A percentile compares a stretch with the other conserved stretches of the same genome.
Conservation (phyloP, 2,888 invertebrate genomes). For the Bursaphelenchus okinawaensis region DNA sequence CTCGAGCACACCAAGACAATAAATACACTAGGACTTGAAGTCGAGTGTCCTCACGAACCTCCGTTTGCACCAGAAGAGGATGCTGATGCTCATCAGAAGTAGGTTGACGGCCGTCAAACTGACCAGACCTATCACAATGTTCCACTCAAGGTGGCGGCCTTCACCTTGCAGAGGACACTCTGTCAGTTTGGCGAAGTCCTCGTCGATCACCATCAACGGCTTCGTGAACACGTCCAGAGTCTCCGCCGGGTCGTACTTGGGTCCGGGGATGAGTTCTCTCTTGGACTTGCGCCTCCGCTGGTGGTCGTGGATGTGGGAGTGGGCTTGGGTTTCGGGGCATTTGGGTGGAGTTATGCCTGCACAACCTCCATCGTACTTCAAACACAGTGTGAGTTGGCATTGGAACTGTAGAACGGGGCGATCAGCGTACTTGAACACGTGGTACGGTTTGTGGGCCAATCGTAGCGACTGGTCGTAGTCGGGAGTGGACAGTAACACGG, state of each 20-base stretch:
- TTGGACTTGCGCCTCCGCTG: slow-evolving; percentile 18
- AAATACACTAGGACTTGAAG: not conserved
- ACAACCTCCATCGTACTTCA: slow-evolving; percentile 56
- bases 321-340: slow-evolving; percentile 42
- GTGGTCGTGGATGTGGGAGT: slow-evolving; percentile 26
- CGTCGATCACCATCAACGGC: slow-evolving; percentile 37
- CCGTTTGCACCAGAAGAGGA: slow-evolving; percentile 13
- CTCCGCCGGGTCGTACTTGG: not conserved
- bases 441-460: slow-evolving; percentile 53
- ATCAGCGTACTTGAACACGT: slow-evolving; percentile 58
- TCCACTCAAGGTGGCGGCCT: not conserved
- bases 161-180: slow-evolving; percentile 6
- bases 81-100: not conserved
- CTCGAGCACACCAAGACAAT: too few species aligned
- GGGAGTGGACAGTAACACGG: slow-evolving; percentile 52
- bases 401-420: slow-evolving; percentile 56
- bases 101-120: not conserved
- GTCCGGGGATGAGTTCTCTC: not conserved
- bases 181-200: slow-evolving; percentile 24
- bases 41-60: slow-evolving; percentile 6
- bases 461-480: slow-evolving; percentile 49
- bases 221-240: slow-evolving; percentile 54
- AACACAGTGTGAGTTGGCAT: slow-evolving; percentile 55
- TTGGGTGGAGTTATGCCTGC: slow-evolving; percentile 52
- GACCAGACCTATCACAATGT: not conserved